Conservation (phyloP, 1,140 invertebrate species). For the Venustaconcha ellipsiformis region DNA sequence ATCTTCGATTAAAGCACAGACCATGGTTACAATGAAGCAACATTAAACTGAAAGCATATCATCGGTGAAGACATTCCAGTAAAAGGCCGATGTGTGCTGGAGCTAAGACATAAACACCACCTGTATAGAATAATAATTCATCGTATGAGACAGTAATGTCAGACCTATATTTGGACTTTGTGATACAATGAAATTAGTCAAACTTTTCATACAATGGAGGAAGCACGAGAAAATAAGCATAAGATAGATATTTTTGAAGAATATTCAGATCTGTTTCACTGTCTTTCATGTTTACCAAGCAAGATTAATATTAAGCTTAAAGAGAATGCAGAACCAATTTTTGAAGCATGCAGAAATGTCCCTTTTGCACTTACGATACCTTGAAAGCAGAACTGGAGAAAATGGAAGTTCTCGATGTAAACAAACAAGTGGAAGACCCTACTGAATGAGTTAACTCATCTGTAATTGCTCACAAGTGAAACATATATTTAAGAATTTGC, state of each 20-base stretch:
- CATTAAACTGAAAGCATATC: too few species aligned
- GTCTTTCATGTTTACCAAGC: constrained; percentile 12
- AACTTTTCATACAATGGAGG: too few species aligned
- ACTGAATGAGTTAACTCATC: constrained; percentile 18
- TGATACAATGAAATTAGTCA: too few species aligned
- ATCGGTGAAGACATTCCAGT: too few species aligned
- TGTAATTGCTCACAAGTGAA: constrained; percentile 19
- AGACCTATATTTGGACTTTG: too few species aligned
- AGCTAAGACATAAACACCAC: too few species aligned
- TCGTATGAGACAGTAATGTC: too few species aligned
- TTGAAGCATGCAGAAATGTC: constrained; percentile 7
- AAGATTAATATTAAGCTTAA: constrained; percentile 6
- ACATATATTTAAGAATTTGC: constrained; percentile 36
- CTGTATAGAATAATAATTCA: too few species aligned
- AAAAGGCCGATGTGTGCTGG: too few species aligned
- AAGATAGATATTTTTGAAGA: background rate
- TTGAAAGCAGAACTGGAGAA: background rate
- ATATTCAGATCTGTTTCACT: background rate
- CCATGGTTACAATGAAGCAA: too few species aligned
- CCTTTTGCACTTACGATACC: constrained; percentile 3
- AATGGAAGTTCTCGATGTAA: constrained; percentile 10
- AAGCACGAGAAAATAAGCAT: too few species aligned
- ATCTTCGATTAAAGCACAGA: too few species aligned
- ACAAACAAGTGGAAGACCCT: constrained; percentile 12
- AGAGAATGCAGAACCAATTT: background rate